A percentile compares a stretch with the other conserved stretches of the same genome.
phyloP scores from a whole-genome alignment of 2,888 invertebrate species.

The Dascillus cervinus region DNA sequence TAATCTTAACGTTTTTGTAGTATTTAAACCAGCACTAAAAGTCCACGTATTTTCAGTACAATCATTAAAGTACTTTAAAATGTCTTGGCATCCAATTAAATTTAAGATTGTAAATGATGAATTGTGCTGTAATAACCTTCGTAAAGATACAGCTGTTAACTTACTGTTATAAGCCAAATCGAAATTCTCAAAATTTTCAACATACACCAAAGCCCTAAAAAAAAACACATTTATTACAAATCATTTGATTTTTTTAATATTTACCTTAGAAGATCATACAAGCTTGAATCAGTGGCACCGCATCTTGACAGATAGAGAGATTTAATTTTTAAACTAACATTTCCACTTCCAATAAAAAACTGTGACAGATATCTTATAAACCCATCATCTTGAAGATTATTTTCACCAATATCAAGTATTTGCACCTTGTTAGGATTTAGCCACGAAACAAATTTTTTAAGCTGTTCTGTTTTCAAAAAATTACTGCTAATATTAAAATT shows the following conservation, averaged over 20 bases:
- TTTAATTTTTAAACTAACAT: slow-evolving; percentile 47
- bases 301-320: slow-evolving; percentile 51
- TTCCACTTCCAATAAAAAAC: slow-evolving; percentile 48
- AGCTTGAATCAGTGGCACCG: slow-evolving; percentile 53
- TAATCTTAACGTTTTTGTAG: slow-evolving; percentile 13
- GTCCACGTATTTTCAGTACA: slow-evolving; percentile 12
- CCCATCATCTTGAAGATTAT: slow-evolving; percentile 40
- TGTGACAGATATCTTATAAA: slow-evolving; percentile 43
- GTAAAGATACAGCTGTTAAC: slow-evolving; percentile 52
- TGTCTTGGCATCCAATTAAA: slow-evolving; percentile 49
- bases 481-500: slow-evolving; percentile 60
- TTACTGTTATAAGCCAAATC: slow-evolving; percentile 47
- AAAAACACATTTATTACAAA: slow-evolving; percentile 12
- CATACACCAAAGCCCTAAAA: slow-evolving; percentile 14
- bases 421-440: slow-evolving; percentile 49
- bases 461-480: slow-evolving; percentile 43
- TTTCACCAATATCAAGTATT: slow-evolving; percentile 48
- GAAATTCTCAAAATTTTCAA: slow-evolving; percentile 44
- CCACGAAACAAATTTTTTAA: slow-evolving; percentile 47
- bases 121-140: slow-evolving; percentile 50
- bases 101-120: slow-evolving; percentile 46
- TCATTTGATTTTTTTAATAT: too few species aligned
- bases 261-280: slow-evolving; percentile 47
- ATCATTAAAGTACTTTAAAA: slow-evolving; percentile 32
- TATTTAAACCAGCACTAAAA: slow-evolving; percentile 6